These are phyloP conservation scores for Meleagris gallopavo DNA, from an alignment of 2,113 vertebrate species.

Conservation along the genomic window DNA sequence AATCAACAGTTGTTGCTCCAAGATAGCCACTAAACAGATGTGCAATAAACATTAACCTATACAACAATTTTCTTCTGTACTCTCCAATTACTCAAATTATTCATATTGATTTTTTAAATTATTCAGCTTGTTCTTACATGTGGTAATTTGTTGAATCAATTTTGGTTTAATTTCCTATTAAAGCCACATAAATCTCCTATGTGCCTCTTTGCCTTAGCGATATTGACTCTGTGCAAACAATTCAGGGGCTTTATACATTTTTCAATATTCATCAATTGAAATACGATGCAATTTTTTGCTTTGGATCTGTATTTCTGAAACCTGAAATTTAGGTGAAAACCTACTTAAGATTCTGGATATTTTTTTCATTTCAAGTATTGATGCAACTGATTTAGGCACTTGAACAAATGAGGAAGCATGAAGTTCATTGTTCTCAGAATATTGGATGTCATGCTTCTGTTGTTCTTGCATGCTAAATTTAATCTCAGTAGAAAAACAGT, in stretches of 20 bases:
- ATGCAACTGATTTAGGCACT: background rate
- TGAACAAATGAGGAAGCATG: background rate
- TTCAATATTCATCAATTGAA: slow-evolving; percentile 32
- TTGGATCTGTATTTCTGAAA: background rate
- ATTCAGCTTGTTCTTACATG: slow-evolving; percentile 56
- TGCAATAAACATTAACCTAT: slow-evolving; percentile 53
- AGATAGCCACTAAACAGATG: slow-evolving; percentile 33
- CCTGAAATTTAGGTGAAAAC: background rate
- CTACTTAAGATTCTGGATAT: background rate
- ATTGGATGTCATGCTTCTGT: accelerated
- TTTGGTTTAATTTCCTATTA: slow-evolving; percentile 66
- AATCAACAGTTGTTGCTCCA: background rate
- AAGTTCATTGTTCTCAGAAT: background rate
- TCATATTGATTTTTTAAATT: slow-evolving; percentile 67
- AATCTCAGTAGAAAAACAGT: background rate
- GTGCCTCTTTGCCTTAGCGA: background rate
- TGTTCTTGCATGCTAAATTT: background rate
- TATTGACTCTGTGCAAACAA: slow-evolving; percentile 45
- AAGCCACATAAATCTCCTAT: slow-evolving; percentile 22
- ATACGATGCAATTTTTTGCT: background rate
- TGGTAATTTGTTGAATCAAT: slow-evolving; percentile 68
- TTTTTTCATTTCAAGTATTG: background rate
- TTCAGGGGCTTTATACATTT: background rate
- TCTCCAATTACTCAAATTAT: slow-evolving; percentile 51
- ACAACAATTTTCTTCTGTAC: slow-evolving; percentile 3